Conservation (phyloP, 2,888 invertebrate species). For the Temnothorax ravouxi region DNA sequence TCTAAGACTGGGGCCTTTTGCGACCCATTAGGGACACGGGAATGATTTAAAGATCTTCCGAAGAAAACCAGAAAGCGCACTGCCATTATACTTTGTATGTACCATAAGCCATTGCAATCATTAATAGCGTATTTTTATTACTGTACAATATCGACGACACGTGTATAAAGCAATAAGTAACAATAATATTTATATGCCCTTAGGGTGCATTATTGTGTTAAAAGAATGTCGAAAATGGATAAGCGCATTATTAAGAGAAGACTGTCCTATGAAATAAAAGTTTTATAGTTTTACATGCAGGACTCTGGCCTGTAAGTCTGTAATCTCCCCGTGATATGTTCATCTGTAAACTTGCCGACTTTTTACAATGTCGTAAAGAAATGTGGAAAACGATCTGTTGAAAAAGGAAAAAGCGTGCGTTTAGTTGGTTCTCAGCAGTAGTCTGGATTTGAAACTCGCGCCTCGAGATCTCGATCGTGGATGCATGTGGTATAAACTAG, state of each 20-base stretch:
- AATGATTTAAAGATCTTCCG: constrained; percentile 73
- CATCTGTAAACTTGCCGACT: neutral
- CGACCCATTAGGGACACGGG: constrained; percentile 73
- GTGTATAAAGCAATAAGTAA: constrained; percentile 71
- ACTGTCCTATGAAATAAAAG: constrained; percentile 78
- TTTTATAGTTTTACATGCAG: constrained; percentile 80
- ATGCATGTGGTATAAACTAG: too few species aligned
- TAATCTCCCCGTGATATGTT: neutral
- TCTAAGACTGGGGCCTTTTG: constrained; percentile 80
- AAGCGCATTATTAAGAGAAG: constrained; percentile 65
- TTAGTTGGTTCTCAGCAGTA: neutral
- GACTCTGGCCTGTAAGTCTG: neutral
- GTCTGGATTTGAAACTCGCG: neutral
- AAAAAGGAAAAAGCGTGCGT: neutral
- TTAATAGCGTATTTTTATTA: constrained; percentile 71
- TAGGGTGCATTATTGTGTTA: constrained; percentile 51
- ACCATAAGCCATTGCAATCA: constrained; percentile 53
- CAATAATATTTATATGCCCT: constrained; percentile 71
- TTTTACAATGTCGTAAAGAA: neutral
- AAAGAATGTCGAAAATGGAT: constrained; percentile 47
- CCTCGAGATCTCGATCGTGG: neutral
- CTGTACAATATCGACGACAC: constrained; percentile 70
- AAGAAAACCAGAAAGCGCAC: constrained; percentile 81
- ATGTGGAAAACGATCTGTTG: neutral
- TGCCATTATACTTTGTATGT: constrained; percentile 79